Base-by-base conservation (phyloP, 1,140 invertebrate species). In the Myzus persicae region DNA sequence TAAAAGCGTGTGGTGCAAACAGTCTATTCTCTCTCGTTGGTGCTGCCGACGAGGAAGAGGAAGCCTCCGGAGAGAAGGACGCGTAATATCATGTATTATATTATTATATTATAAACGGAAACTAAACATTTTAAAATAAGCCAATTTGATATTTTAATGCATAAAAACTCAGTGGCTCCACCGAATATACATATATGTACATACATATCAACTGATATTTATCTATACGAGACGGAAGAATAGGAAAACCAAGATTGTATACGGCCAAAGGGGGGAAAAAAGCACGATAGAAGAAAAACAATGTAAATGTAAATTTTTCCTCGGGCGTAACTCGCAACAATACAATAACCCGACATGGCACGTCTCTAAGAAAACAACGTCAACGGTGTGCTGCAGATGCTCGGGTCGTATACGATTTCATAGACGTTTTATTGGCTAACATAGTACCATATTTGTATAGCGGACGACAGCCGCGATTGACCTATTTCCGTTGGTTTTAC, bases 111-210 rank as follows among this genome's bases (percentile, higher is more conserved):
- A 76, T 89, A 38, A 51, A 51, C 18, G 31, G 38, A 85, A 85
- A 85, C 82, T 36, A 88, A 36, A 51, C 87, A 38, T 89, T 51
- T 54, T 26, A 38, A 88, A 88, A 48, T 51, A 38, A 51, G 54
- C 48, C 46, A 54, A 89, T 89, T 54, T 40, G 88, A 89, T 89
- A 22, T 46, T 88, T 89, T 89, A 54, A 89, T 54, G n/a, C 88
- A 14, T 54, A 54, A 89, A 89, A 89, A 89, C 54, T 48, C 36
- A 54, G 22, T 38, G 36, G n/a, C 31, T 36, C 81, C 24, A 24
- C 7, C 8, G 38, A 40, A 26, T 38, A 20, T 40, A 82, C 24
- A 82, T 8, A 40, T 42, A 85, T 44, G 18, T 9, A 85, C 44
- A 85, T n/a, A 26, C 20, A 59, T 59, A 26, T 59, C 31, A 67